Evolutionary conservation across 2,888 invertebrate genomes (phyloP), one percentile per base, ranked within the genome.

Genomic region (Lepidochitona cinerea): DNA sequence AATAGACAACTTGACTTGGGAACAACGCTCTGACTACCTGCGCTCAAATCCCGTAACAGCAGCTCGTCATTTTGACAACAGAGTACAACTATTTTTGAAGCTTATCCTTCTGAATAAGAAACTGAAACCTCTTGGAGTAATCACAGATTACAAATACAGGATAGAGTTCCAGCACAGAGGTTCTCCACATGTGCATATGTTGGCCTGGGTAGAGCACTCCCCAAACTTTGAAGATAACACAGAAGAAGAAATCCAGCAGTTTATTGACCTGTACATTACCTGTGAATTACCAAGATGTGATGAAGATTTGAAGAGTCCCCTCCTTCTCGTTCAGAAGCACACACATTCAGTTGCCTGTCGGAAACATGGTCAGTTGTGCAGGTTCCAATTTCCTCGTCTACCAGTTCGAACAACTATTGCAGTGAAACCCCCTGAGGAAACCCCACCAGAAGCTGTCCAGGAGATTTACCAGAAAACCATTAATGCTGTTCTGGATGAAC

Each of bases 131-230:
- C 29, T 59, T 26, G 59, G 59, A 59, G 59, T 26, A 26, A 29
- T 59, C 29, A 26, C 59, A 59, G 59, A 59, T 59, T 59, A 59
- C 59, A 41, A 9, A 41, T 41, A 41, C 41, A 41, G 70, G n/a
- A n/a, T n/a, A n/a, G n/a, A 70, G 33, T 70, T 53, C 54, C 70
- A 70, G 53, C 70, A 70, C n/a, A 4, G 70, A 12, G 70, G 70
- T 7, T 66, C 59, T 26, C 59, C 59, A 29, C 59, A 59, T 26
- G 9, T 59, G 14, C 59, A 59, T 59, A 59, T 59, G 59, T 59
- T 59, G 59, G 26, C 29, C 29, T 59, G 59, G 59, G 26, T 59
- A 29, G 9, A 59, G 29, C 14, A 29, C n/a, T 59, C 29, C 59
- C 59, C 59, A 18, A 59, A 59, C n/a, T 12, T 59, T 14, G 59